Evolutionary conservation across 2,113 vertebrate genomes (phyloP), one percentile per base, ranked within the genome.

Genomic region (Platichthys flesus): DNA sequence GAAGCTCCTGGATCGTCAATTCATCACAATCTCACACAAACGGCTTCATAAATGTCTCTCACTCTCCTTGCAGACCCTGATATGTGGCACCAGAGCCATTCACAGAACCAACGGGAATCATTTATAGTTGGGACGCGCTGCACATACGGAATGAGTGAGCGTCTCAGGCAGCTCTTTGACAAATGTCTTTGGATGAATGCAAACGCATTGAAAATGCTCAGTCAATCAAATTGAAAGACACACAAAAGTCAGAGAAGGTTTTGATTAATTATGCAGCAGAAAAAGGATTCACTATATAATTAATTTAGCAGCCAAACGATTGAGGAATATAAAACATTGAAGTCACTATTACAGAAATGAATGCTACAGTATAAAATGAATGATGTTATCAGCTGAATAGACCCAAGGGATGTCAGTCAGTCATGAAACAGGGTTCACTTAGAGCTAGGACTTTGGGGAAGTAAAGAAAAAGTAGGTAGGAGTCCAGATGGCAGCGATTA

Each of bases 81-180:
- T 66, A 14, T n/a, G 62, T 67, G 21, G 47, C 60, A 8, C 15
- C 16, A 4, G 47, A 54, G 56, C 4, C 21, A 26, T 23, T 16
- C 24, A 45, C 52, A 62, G 31, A 47, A 24, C 10, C 9, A 1
- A 10, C 18, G 14, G 10, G 35, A 13, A 40, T 40, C 7, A 28
- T 54, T n/a, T 35, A 57, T 16, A 28, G 18, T 62, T 57, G 2
- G 68, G 37, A 57, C 63, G 64, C 58, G 9, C 51, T 0, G 51
- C 70, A 63, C 13, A 2, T 49, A 26, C 2, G 24, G 1, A 20
- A 55, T 16, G 24, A 42, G 35, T 15, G n/a, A 62, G 18, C 20
- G 37, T 61, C 31, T 79, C n/a, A 16, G 49, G 51, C 67, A 51
- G 54, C 24, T 70, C 14, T 31, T 54, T n/a, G n/a, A 49, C 5